Evolutionary conservation across 2,888 invertebrate species (phyloP), one percentile per base, ranked within the genome.

Genomic region (Diarsia mendica): DNA sequence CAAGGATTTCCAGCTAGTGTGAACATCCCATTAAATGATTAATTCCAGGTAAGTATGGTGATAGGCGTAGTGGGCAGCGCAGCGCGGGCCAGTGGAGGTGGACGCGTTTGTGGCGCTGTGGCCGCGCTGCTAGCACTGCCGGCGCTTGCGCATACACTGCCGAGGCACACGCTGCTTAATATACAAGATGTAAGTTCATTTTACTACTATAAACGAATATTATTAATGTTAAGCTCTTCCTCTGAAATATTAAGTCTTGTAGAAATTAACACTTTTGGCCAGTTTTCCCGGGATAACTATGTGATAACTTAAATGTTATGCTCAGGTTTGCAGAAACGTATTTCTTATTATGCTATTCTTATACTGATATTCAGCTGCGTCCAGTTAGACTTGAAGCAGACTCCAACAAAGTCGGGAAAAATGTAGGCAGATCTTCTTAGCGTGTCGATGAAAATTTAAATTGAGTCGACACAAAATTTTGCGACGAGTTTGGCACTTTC

Each of bases 41-140:
- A 13, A 28, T 72, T 67, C 3, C 48, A 96, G 96, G 96, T 96
- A 67, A 94, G 94, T 85, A 96, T 96, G 96, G 95, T 96, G 79
- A 92, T 96, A 58, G 96, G 96, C 2, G 95, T 95, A 63, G 94
- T 95, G 46, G 93, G 92, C 0, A 92, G 92, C 28, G 95, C 94
- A 15, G 93, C 93, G 15, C 85, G 89, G 20, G 91, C 89, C 3
- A 84, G 89, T 1, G 85, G 90, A 18, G 96, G 96, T 8, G 96
- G 92, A 2, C 92, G 96, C 1, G 95, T 96, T 46, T 96, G 96
- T 80, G 96, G 95, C 68, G 95, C 96, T 0, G 95, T 96, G 60
- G 96, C 96, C 0, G 96, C 96, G 20, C 89, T 96, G 73, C 90
- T 96, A 23, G 94, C 96, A 15, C 85, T 96, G 73, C 96, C 96